Percentiles rank a stretch among this genome's conserved stretches.
Evolutionary conservation across 2,113 vertebrate genomes (phyloP).

Genomic region (Ailurus styani): DNA sequence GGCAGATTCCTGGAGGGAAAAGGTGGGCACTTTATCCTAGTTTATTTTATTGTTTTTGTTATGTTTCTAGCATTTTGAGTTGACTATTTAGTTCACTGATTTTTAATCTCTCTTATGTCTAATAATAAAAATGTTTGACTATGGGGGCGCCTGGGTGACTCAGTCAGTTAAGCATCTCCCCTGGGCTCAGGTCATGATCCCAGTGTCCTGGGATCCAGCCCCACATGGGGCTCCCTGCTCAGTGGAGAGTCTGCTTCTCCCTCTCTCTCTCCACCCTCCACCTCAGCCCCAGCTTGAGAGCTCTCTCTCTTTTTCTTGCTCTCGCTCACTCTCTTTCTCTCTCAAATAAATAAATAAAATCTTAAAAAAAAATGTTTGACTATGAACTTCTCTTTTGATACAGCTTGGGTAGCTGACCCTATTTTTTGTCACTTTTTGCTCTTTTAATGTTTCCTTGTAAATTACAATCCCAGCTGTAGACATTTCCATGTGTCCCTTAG

Average conservation of each 20-base stretch:
- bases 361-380: not conserved
- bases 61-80: not conserved
- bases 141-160: not conserved
- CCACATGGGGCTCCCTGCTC: no score
- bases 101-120: constrained; percentile 9
- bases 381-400: not conserved
- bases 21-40: not conserved
- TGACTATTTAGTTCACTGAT: not conserved
- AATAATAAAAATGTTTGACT: not conserved
- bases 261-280: no score
- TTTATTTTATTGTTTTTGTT: not conserved
- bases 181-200: no score
- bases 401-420: not conserved
- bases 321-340: not conserved
- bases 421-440: not conserved
- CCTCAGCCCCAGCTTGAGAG: no score
- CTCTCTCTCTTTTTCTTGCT: no score
- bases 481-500: not conserved
- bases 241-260: no score
- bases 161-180: no score
- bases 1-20: not conserved
- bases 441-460: not conserved
- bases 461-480: not conserved
- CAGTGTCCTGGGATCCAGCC: no score
- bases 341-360: not conserved